Base-by-base conservation (phyloP, 2,888 invertebrate genomes). In the Herminia tarsipennalis region DNA sequence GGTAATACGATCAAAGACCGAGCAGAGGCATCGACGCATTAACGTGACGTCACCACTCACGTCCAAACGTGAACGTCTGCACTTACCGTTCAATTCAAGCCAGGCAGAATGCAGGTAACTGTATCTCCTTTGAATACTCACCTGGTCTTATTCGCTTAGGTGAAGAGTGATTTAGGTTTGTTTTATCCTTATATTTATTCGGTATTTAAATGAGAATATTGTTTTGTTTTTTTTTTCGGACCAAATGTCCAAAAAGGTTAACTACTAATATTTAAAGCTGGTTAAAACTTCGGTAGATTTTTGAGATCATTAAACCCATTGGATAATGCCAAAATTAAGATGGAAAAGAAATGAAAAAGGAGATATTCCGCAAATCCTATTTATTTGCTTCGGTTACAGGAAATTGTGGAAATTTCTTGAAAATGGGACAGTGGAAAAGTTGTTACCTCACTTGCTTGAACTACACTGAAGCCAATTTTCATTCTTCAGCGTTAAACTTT, bases 371-470 rank as follows among this genome's bases (percentile, higher is more conserved):
- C 56, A 70, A 78, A 78, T 73, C 73, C 72, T 70, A 70, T 77
- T 74, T 66, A 67, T 70, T 67, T 67, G 54, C 67, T 65, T 54
- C 58, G 61, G 66, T 62, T 63, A 65, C 59, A 52, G 66, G 57
- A 71, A 75, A 69, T 69, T 56, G 66, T 56, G 65, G 65, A 66
- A 71, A 71, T 71, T 76, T 72, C 69, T 69, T 70, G 73, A 71
- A 81, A 81, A 81, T 81, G 76, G 78, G 73, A 78, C 77, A 78
- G 70, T 68, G 67, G 72, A 73, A 73, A 76, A 76, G 66, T 77
- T 72, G 71, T 73, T 73, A 73, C 72, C 71, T 65, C 63, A 64
- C 70, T 59, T 56, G 61, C 59, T 63, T 64, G 64, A 73, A 74
- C 67, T 67, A 66, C 66, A 70, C 65, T 52, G 61, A 67, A 70